Percentiles rank a stretch among this genome's conserved stretches.
Conservation (phyloP, 2,797 vertebrate species). For the Melanotaenia trifasciata region DNA sequence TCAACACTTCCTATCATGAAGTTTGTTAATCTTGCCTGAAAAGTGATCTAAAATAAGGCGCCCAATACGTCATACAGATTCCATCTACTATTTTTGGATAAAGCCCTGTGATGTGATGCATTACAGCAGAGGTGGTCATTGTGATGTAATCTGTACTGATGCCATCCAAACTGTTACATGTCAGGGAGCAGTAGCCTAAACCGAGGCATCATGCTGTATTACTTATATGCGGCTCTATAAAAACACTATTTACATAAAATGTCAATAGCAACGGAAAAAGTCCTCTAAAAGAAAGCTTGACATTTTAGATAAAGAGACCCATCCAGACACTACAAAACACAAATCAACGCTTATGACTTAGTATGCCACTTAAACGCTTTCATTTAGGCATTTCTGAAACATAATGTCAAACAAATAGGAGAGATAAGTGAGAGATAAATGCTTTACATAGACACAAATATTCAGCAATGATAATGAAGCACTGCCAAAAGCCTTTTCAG, state of each 20-base stretch:
- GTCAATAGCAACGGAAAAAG: background rate
- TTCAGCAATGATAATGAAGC: conserved; percentile 53
- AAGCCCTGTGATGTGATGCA: conserved; percentile 44
- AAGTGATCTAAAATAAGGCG: conserved; percentile 61
- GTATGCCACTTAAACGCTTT: conserved; percentile 43
- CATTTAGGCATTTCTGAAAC: conserved; percentile 55
- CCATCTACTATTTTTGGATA: conserved; percentile 48
- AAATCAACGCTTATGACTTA: conserved; percentile 54
- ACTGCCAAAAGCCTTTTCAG: conserved; percentile 36
- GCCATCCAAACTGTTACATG: conserved; percentile 33
- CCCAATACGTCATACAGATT: conserved; percentile 38
- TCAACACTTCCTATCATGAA: conserved; percentile 25
- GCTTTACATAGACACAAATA: conserved; percentile 58
- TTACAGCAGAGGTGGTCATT: conserved; percentile 50
- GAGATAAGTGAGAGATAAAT: conserved; percentile 40
- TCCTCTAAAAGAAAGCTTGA: conserved; percentile 4
- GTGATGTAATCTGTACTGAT: conserved; percentile 45
- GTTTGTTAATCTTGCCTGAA: conserved; percentile 58
- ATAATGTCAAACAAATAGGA: conserved; percentile 50
- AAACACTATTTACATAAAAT: conserved; percentile 13
- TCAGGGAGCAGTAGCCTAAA: conserved; percentile 36
- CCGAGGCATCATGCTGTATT: conserved; percentile 25
- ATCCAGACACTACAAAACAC: conserved; percentile 1
- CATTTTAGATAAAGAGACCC: conserved; percentile 29
- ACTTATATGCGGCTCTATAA: conserved; percentile 10